Evolutionary conservation across 2,888 invertebrate genomes (phyloP), one percentile per base, ranked within the genome.

Genomic region (Cheilosia vernalis): DNA sequence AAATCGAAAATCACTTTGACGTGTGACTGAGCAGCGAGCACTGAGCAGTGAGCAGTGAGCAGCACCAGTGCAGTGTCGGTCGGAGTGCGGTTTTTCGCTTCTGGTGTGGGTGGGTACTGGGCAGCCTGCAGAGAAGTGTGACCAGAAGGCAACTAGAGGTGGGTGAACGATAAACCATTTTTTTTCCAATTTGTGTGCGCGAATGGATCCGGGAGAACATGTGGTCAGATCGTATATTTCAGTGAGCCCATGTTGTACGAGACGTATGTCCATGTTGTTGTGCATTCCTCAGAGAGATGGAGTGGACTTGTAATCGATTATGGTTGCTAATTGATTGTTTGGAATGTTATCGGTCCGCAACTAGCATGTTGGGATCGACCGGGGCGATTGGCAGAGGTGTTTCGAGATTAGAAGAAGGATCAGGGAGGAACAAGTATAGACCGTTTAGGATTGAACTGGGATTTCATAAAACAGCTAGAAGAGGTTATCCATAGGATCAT

Each of bases 1-100:
- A 82, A 82, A 82, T 69, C 78, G 73, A 79, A 83, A 83, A 83
- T 83, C 72, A 78, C 61, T 78, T 83, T 83, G 83, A 83, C 83
- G 83, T 78, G 78, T 67, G 78, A 78, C 78, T 83, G 83, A 78
- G 67, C 76, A 58, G 56, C 53, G 15, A 60, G 78, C 66, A 49
- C 21, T 21, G n/a, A n/a, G 21, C 21, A 21, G 64, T 3, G 33
- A 33, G 33, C 66, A 66, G 60, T 64, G 47, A 51, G 56, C 66
- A 58, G 64, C 66, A 66, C 69, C 33, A 66, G 74, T 66, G 61
- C 72, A 72, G 73, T 73, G 81, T 56, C 56, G 76, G 69, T 44
- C 63, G 76, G 56, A 61, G 55, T 30, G 21, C 24, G 69, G 40
- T 2, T 30, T 51, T 33, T 30, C 47, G 27, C 42, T 53, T 7